Evolutionary conservation across 2,888 invertebrate genomes (phyloP).

Genomic region (Nomada hirtipes): DNA sequence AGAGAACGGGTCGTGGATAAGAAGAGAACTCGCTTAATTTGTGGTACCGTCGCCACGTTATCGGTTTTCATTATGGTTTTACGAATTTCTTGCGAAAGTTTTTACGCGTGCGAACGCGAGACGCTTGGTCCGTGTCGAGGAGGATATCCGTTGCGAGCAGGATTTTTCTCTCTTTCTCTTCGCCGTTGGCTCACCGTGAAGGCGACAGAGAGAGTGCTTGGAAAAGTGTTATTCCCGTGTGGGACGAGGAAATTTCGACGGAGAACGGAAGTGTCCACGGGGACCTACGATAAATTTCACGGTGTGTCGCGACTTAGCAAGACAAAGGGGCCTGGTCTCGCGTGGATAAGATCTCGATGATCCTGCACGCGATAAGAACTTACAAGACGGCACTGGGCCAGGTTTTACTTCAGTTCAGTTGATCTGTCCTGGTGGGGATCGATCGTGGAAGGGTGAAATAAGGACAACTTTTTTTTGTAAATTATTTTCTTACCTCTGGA

Average conservation of each 20-base stretch:
- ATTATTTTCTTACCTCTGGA: neutral
- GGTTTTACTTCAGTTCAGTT: constrained; percentile 4
- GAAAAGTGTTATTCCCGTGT: neutral
- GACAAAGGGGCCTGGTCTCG: constrained; percentile 16
- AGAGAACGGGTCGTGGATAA: constrained; percentile 49
- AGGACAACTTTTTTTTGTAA: neutral
- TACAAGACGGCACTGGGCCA: constrained; percentile 3
- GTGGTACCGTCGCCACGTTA: constrained; percentile 30
- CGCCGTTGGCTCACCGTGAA: too few species aligned
- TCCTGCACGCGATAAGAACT: constrained; percentile 27
- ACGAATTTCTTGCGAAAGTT: constrained; percentile 30
- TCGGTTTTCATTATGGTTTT: constrained; percentile 44
- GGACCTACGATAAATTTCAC: constrained; percentile 42
- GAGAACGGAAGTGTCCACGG: constrained; percentile 23
- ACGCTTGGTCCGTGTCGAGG: neutral
- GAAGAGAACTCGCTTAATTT: constrained; percentile 51
- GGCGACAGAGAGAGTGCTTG: neutral
- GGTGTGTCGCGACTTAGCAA: constrained; percentile 15
- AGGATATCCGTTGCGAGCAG: neutral
- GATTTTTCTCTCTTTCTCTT: neutral
- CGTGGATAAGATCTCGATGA: constrained; percentile 45
- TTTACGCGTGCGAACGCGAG: constrained; percentile 8
- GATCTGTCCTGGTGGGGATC: neutral
- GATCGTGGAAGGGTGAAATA: neutral
- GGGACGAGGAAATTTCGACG: constrained; percentile 29